These are phyloP conservation scores for Anolis apletophallus DNA, from an alignment of 2,797 vertebrate species.

Conservation along the genomic window DNA sequence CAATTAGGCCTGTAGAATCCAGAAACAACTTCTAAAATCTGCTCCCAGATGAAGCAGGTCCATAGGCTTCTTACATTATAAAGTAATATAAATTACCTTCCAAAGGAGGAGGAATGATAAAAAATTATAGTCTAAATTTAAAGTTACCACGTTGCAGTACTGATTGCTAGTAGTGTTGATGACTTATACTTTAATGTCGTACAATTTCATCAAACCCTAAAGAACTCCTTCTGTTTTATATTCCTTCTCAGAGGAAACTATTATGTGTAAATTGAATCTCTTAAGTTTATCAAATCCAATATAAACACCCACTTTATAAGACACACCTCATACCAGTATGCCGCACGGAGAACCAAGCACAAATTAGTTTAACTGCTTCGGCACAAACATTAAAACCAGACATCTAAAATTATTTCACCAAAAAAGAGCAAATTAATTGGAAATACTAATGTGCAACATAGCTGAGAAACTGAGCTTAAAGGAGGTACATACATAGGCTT, in stretches of 20 bases:
- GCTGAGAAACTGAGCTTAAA: slow-evolving; percentile 52
- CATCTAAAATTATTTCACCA: slow-evolving; percentile 51
- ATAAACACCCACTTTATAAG: slow-evolving; percentile 73
- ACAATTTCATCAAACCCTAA: slow-evolving; percentile 65
- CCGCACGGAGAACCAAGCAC: slow-evolving; percentile 58
- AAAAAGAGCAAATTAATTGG: slow-evolving; percentile 56
- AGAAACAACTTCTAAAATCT: too few relatives aligned
- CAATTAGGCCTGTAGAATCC: too few relatives aligned
- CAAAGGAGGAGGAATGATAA: neutral
- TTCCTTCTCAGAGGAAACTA: slow-evolving; percentile 62
- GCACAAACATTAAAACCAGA: slow-evolving; percentile 54
- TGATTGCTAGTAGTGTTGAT: slow-evolving; percentile 65
- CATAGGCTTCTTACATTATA: neutral
- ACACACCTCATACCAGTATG: slow-evolving; percentile 63
- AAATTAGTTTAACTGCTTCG: slow-evolving; percentile 68
- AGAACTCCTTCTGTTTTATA: slow-evolving; percentile 69
- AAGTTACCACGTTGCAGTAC: neutral
- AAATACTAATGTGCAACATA: slow-evolving; percentile 36
- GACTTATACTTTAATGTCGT: slow-evolving; percentile 61
- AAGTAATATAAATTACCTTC: neutral
- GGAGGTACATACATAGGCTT: slow-evolving; percentile 29
- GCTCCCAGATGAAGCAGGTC: too few relatives aligned
- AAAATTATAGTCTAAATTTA: neutral
- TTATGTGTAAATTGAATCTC: slow-evolving; percentile 67
- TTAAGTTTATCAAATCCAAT: slow-evolving; percentile 73